Conservation (phyloP, 1,140 invertebrate genomes). For the Delia radicum region DNA sequence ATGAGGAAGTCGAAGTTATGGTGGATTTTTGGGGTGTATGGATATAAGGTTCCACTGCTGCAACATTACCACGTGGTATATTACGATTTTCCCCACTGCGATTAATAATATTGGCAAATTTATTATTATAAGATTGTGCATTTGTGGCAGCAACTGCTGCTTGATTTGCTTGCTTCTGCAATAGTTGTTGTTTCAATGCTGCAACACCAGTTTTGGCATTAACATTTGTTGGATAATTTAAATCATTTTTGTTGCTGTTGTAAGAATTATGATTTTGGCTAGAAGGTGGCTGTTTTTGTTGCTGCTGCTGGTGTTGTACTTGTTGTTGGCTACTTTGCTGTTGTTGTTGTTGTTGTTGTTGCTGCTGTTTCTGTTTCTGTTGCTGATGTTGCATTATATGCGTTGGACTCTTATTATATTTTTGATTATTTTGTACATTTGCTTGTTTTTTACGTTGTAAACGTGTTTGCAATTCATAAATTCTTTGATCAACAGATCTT, state of each 20-base stretch:
- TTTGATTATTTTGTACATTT: constrained; percentile 58
- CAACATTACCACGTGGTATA: constrained; percentile 70
- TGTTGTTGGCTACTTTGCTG: constrained; percentile 31
- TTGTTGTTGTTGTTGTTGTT: constrained; percentile 33
- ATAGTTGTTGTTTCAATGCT: constrained; percentile 46
- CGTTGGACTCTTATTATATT: constrained; percentile 43
- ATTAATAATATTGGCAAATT: constrained; percentile 27
- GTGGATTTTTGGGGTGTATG: constrained; percentile 68
- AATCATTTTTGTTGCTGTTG: background rate
- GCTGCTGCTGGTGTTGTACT: constrained; percentile 30
- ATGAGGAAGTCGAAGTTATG: constrained; percentile 38
- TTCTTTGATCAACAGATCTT: constrained; percentile 85
- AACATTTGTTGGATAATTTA: constrained; percentile 6
- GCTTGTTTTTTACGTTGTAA: constrained; percentile 83
- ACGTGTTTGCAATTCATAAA: constrained; percentile 88
- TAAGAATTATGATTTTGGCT: constrained; percentile 4
- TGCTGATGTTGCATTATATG: constrained; percentile 10
- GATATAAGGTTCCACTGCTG: constrained; percentile 87
- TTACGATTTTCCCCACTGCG: constrained; percentile 36
- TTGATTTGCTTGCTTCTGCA: constrained; percentile 43
- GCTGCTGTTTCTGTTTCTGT: constrained; percentile 33
- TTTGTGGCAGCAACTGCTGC: constrained; percentile 35
- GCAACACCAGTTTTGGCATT: constrained; percentile 37
- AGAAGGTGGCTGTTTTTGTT: constrained; percentile 25
- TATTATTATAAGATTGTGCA: constrained; percentile 30